Conservation (phyloP, 2,113 vertebrate species). For the Lepus americanus region DNA sequence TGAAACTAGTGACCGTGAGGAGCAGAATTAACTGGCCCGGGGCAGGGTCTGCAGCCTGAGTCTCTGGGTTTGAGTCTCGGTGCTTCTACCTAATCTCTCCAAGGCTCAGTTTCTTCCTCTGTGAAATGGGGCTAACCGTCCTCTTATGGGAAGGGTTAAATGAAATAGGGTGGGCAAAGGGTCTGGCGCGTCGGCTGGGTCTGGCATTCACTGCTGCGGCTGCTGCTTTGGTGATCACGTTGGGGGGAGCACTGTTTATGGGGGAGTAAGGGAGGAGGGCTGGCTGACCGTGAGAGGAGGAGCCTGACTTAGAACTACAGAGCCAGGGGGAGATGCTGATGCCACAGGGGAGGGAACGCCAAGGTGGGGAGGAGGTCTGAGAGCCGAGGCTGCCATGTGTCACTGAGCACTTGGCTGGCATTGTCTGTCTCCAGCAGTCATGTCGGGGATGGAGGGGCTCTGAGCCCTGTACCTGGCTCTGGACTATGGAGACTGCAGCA, state of each 20-base stretch:
- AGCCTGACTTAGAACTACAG: not conserved
- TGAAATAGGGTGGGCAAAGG: not conserved
- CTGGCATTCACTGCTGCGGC: not conserved
- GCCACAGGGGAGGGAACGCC: not conserved
- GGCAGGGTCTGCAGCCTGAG: not conserved
- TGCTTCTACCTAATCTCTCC: not conserved
- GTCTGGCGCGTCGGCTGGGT: too few relatives aligned
- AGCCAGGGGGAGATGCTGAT: not conserved
- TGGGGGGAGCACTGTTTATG: not conserved
- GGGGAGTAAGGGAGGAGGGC: not conserved
- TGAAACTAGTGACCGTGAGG: not conserved
- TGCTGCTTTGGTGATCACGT: accelerated
- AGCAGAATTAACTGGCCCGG: not conserved
- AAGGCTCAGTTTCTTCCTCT: not conserved
- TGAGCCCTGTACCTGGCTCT: not conserved
- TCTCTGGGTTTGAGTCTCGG: not conserved
- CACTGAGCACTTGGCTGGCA: not conserved
- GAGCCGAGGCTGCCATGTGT: not conserved
- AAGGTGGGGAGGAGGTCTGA: not conserved
- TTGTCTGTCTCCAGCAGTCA: not conserved
- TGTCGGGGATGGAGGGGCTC: not conserved
- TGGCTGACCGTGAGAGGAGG: not conserved
- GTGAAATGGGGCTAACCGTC: not conserved
- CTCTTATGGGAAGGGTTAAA: not conserved
- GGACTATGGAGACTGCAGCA: not conserved